Conservation (phyloP, 2,888 invertebrate species). For the Heliconius ismenius region DNA sequence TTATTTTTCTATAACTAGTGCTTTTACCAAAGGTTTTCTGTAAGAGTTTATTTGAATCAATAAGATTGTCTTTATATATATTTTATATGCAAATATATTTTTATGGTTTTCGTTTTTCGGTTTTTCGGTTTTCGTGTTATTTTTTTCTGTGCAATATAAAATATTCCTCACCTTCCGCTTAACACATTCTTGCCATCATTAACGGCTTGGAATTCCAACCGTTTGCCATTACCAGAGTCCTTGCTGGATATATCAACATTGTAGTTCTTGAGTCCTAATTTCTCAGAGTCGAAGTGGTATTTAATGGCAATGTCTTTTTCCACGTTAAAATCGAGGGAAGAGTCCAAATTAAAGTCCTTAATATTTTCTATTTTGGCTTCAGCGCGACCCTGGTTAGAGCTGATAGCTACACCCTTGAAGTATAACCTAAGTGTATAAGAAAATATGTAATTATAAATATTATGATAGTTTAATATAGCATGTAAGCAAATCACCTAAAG, state of each 20-base stretch:
- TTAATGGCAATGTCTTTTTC: slow-evolving; percentile 85
- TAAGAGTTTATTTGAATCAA: too few relatives aligned
- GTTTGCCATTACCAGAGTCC: slow-evolving; percentile 82
- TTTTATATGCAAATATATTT: too few relatives aligned
- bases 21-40: too few relatives aligned
- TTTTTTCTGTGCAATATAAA: too few relatives aligned
- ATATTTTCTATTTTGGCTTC: slow-evolving; percentile 80
- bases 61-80: too few relatives aligned
- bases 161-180: slow-evolving; percentile 83
- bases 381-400: slow-evolving; percentile 82
- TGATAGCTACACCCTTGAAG: slow-evolving; percentile 68
- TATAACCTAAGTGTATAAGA: slow-evolving; percentile 55
- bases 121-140: too few relatives aligned
- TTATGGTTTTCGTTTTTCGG: too few relatives aligned
- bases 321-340: slow-evolving; percentile 79
- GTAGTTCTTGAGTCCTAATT: slow-evolving; percentile 84
- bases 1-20: too few relatives aligned
- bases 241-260: slow-evolving; percentile 84
- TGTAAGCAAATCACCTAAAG: too few relatives aligned
- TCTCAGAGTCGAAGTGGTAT: slow-evolving; percentile 83
- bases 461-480: background rate
- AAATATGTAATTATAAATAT: background rate
- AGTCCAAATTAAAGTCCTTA: slow-evolving; percentile 78
- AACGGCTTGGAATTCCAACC: slow-evolving; percentile 84
- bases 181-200: slow-evolving; percentile 85